phyloP scores from a whole-genome alignment of 2,113 vertebrate species.

The Eleginops maclovinus region DNA sequence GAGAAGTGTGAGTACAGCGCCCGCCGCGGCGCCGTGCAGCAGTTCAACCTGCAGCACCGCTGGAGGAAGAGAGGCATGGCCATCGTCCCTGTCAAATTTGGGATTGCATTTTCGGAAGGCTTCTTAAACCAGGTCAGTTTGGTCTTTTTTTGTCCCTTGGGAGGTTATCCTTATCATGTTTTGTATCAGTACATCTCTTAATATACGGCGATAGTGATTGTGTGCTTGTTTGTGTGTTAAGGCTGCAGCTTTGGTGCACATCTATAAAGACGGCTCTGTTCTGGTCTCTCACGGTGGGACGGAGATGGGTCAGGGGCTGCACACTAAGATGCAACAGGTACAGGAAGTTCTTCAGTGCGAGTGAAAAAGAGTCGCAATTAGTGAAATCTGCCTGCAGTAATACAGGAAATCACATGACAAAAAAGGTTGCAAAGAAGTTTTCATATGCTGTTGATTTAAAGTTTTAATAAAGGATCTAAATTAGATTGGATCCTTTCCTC shows the following conservation, averaged over 20 bases:
- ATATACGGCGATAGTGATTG: too few relatives aligned
- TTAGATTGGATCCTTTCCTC: background rate
- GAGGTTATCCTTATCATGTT: too few relatives aligned
- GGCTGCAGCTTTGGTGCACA: constrained; percentile 88
- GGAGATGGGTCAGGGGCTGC: constrained; percentile 89
- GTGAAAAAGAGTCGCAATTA: too few relatives aligned
- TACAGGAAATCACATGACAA: too few relatives aligned
- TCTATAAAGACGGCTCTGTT: constrained; percentile 90
- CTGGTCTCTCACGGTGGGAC: constrained; percentile 86
- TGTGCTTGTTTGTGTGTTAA: constrained; percentile 50
- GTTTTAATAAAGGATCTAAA: too few relatives aligned
- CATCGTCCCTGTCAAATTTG: constrained; percentile 87
- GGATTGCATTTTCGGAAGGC: constrained; percentile 81
- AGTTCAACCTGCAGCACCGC: constrained; percentile 86
- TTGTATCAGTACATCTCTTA: too few relatives aligned
- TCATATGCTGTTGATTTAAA: too few relatives aligned
- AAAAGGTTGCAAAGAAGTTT: too few relatives aligned
- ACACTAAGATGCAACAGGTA: constrained; percentile 88
- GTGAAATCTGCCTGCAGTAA: too few relatives aligned
- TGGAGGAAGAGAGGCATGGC: constrained; percentile 90
- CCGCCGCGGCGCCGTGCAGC: constrained; percentile 68
- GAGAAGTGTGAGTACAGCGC: constrained; percentile 72
- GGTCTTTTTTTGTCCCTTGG: too few relatives aligned
- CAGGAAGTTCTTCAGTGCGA: too few relatives aligned
- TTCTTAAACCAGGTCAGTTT: constrained; percentile 86